phyloP scores from a whole-genome alignment of 2,113 vertebrate genomes.

The Clarias gariepinus region DNA sequence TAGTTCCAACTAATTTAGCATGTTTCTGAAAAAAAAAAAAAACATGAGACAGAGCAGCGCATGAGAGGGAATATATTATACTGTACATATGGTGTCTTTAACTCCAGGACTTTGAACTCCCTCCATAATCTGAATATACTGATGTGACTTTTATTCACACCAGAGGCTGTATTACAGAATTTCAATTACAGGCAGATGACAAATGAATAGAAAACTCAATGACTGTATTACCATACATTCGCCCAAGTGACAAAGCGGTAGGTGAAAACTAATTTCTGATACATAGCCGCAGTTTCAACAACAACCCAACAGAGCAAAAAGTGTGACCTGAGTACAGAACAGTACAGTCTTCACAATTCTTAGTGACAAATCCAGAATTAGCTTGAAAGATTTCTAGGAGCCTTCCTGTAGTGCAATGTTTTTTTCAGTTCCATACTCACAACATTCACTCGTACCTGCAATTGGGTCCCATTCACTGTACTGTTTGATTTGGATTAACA shows the following conservation, averaged over 20 bases:
- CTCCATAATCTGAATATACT: conserved; percentile 5
- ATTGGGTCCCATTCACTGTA: background rate
- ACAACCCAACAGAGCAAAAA: background rate
- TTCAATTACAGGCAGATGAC: background rate
- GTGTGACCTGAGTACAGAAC: background rate
- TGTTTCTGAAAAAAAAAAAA: background rate
- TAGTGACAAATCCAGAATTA: background rate
- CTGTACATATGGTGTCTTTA: conserved; percentile 1
- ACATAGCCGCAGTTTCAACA: background rate
- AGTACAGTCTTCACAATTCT: background rate
- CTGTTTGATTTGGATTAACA: background rate
- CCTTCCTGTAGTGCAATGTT: background rate
- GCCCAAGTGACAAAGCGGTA: background rate
- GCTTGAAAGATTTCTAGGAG: background rate
- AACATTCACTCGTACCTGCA: background rate
- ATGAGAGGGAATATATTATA: conserved; percentile 16
- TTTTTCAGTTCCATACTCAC: background rate
- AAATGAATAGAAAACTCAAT: background rate
- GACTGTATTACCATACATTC: background rate
- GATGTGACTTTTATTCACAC: background rate
- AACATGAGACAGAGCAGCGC: background rate
- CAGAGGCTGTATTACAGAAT: background rate
- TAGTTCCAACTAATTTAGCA: conserved; percentile 11
- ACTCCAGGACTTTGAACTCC: conserved; percentile 7
- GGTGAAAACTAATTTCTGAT: background rate